Evolutionary conservation across 2,888 invertebrate genomes (phyloP), one percentile per base, ranked within the genome.

Genomic region (Xestia c-nigrum): DNA sequence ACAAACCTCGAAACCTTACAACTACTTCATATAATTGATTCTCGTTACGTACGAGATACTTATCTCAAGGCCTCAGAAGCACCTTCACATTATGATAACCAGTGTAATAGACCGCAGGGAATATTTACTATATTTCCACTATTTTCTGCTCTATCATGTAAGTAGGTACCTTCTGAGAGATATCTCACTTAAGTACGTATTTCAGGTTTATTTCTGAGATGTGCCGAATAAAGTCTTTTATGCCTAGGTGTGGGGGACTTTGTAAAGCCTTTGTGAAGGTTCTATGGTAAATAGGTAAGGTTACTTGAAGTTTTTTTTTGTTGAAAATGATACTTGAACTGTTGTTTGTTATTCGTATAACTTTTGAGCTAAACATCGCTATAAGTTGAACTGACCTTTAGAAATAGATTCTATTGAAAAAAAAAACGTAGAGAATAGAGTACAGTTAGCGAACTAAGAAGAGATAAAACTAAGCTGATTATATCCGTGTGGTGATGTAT

Each of bases 41-140:
- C 83, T 74, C 65, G 59, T 74, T 74, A 59, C 83, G 82, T 61
- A 70, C 61, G 61, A 81, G 83, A 84, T 84, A 67, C 70, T 70
- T 81, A 85, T 84, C 83, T 77, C 66, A 14, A 50, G 69, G 61
- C 59, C 66, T 71, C 76, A n/a, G 72, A 50, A 75, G 76, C 67
- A 64, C 75, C 81, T 57, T 57, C 72, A 82, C 85, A 72, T 81
- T 77, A 77, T 81, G 85, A 84, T 85, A 83, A 83, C 74, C 76
- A 43, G 69, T n/a, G 47, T 81, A 85, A 85, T 70, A 72, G 85
- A 61, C 81, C 71, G 19, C 64, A 52, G 83, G 77, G 85, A 85
- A 81, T 85, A 81, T 83, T 81, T 77, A 81, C 69, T 74, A 72
- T 74, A 83, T 83, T 83, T 81, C 72, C 74, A 85, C 83, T 74